Evolutionary conservation across 2,113 vertebrate genomes (phyloP).

Genomic region (Gopherus flavomarginatus): DNA sequence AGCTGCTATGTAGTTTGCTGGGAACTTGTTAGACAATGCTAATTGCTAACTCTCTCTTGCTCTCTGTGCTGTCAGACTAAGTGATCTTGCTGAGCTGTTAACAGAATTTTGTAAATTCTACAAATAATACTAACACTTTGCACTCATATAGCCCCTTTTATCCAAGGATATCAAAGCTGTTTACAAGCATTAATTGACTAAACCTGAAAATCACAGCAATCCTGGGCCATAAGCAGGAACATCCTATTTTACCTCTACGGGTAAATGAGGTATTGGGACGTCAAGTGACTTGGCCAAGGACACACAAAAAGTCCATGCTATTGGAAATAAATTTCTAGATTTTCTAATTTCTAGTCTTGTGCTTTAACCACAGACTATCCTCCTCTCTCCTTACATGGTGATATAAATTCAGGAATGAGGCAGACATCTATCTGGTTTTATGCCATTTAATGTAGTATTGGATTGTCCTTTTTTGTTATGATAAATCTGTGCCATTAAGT

Average conservation of each 20-base stretch:
- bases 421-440: background rate
- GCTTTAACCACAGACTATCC: accelerated
- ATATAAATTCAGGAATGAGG: background rate
- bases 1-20: background rate
- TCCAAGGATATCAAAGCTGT: background rate
- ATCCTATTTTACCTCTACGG: background rate
- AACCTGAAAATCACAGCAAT: background rate
- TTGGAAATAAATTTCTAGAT: background rate
- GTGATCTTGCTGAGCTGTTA: slow-evolving; percentile 18
- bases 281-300: background rate
- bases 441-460: background rate
- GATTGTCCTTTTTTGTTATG: background rate
- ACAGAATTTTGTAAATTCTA: background rate
- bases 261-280: accelerated
- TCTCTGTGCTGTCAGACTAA: background rate
- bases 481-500: background rate
- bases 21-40: background rate
- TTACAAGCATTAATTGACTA: background rate
- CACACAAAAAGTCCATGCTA: background rate
- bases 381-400: background rate
- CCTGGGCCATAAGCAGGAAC: background rate
- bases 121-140: background rate
- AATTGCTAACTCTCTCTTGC: background rate
- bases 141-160: background rate
- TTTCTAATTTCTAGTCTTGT: background rate